phyloP scores from a whole-genome alignment of 2,888 invertebrate species.

The Panzeria rudis region DNA sequence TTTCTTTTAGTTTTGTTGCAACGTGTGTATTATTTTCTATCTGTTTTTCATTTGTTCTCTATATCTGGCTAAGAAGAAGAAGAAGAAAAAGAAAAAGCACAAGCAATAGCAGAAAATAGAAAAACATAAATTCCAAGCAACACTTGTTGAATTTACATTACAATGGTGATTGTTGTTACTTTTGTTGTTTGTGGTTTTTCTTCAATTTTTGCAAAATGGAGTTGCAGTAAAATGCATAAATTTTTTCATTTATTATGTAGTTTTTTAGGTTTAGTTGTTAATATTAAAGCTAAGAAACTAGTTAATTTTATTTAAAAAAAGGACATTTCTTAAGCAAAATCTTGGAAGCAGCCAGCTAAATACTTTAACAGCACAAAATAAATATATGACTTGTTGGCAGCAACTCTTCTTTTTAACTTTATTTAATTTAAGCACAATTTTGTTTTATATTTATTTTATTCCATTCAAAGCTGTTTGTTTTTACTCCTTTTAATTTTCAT shows the following conservation, averaged over 20 bases:
- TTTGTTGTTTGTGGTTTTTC: conserved; percentile 41
- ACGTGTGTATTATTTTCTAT: conserved; percentile 54
- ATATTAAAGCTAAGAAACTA: neutral
- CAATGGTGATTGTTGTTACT: conserved; percentile 33
- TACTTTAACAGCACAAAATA: neutral
- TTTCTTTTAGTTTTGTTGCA: conserved; percentile 46
- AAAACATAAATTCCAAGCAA: conserved; percentile 57
- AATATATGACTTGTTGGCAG: conserved; percentile 37
- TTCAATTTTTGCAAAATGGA: conserved; percentile 73
- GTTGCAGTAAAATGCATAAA: conserved; percentile 59
- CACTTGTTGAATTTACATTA: conserved; percentile 70
- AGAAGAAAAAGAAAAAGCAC: conserved; percentile 1
- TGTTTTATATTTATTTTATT: neutral
- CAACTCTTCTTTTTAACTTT: neutral
- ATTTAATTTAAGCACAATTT: neutral
- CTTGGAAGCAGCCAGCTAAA: neutral
- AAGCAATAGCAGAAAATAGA: conserved; percentile 1
- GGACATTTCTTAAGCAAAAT: neutral
- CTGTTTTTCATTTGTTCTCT: conserved; percentile 50
- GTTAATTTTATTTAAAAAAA: conserved; percentile 6
- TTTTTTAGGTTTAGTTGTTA: conserved; percentile 13
- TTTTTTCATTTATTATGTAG: neutral
- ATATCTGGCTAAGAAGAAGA: conserved; percentile 31
- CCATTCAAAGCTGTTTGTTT: neutral
- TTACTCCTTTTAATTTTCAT: conserved; percentile 10